Conservation (phyloP, 2,797 vertebrate genomes). For the Sebastes matsubarae region DNA sequence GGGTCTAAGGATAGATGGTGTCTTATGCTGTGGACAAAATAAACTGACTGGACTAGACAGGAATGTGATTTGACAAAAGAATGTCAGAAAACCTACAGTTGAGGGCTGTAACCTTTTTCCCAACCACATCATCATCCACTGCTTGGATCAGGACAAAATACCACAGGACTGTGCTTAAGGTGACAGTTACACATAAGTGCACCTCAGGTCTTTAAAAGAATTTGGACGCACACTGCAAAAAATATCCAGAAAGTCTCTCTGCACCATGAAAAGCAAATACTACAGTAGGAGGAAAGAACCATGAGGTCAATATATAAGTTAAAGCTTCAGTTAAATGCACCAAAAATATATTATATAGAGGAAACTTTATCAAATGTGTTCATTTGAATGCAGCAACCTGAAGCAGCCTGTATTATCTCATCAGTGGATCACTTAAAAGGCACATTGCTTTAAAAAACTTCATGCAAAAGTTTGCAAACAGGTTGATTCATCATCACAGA, state of each 20-base stretch:
- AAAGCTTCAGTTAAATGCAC: not conserved
- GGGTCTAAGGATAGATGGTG: too few relatives aligned
- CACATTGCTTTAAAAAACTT: not conserved
- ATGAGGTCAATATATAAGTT: not conserved
- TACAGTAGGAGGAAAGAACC: not conserved
- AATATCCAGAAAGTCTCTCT: not conserved
- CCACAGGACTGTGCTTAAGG: conserved; percentile 5
- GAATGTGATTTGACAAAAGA: not conserved
- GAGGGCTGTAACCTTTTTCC: not conserved
- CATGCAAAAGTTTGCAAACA: not conserved
- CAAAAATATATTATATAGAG: not conserved
- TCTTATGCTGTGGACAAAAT: not conserved
- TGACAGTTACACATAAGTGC: not conserved
- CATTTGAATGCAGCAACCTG: not conserved
- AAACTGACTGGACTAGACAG: not conserved
- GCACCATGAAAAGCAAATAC: not conserved
- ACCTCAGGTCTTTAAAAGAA: not conserved
- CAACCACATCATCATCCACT: conserved; percentile 29
- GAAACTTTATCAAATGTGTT: not conserved
- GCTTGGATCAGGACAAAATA: conserved; percentile 6
- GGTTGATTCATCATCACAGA: not conserved
- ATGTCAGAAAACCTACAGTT: not conserved
- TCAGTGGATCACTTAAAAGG: not conserved
- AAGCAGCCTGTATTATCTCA: not conserved
- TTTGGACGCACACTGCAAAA: not conserved